These are phyloP conservation scores for Bolinopsis microptera DNA, from an alignment of 37 sponge, comb jelly and placozoan genomes.

Conservation along the genomic window DNA sequence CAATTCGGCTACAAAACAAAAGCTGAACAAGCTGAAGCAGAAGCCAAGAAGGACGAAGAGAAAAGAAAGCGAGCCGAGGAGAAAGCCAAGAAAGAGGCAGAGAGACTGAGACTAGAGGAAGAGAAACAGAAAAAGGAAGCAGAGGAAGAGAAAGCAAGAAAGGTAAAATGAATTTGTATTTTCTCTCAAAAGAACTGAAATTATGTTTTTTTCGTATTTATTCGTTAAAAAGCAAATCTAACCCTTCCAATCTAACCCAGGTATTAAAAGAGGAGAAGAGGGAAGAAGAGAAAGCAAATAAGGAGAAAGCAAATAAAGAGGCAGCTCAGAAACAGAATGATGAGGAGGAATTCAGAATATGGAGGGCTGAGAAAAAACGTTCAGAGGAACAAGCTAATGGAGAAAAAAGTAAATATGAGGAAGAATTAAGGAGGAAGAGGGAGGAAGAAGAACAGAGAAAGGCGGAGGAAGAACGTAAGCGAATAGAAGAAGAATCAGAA, in stretches of 20 bases:
- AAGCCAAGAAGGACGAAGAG: neutral
- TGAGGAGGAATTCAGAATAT: neutral
- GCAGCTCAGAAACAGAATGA: neutral
- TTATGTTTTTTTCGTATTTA: neutral
- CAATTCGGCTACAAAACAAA: slow-evolving; percentile 25
- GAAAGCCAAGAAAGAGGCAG: neutral
- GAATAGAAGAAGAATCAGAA: neutral
- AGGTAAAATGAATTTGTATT: neutral
- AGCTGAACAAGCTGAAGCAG: neutral
- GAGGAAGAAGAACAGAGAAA: neutral
- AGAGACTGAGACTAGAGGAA: neutral
- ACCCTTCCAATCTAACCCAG: neutral
- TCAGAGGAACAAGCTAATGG: neutral
- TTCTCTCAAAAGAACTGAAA: neutral
- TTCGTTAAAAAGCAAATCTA: neutral
- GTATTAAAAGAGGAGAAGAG: neutral
- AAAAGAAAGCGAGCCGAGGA: neutral
- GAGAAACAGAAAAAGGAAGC: neutral
- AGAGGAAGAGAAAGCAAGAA: neutral
- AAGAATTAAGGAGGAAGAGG: neutral
- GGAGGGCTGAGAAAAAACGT: slow-evolving; percentile 6
- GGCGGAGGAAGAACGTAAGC: neutral
- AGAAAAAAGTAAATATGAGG: neutral
- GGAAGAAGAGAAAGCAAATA: neutral
- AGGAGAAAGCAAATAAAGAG: neutral